These are phyloP conservation scores for Eupithecia tripunctaria DNA, from an alignment of 2,888 invertebrate genomes.

Conservation along the genomic window DNA sequence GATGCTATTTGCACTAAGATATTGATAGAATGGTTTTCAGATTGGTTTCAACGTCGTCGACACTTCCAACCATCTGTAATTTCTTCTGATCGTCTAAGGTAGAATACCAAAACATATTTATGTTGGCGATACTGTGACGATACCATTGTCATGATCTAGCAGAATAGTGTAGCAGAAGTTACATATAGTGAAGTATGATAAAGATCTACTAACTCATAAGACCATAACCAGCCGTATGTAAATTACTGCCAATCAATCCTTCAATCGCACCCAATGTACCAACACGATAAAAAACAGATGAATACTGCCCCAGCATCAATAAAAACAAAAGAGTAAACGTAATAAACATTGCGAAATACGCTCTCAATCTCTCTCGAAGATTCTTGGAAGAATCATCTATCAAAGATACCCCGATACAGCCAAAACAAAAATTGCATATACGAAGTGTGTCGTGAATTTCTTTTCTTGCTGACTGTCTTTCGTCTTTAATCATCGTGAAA, in stretches of 20 bases:
- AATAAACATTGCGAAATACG: constrained; percentile 49
- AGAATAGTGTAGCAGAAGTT: not conserved
- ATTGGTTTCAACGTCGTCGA: too few relatives aligned
- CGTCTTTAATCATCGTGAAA: constrained; percentile 30
- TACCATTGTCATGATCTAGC: not conserved
- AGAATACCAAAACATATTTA: too few relatives aligned
- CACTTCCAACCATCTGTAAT: not conserved
- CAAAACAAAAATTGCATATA: constrained; percentile 62
- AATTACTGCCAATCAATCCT: constrained; percentile 62
- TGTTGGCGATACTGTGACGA: too few relatives aligned
- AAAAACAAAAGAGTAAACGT: constrained; percentile 54
- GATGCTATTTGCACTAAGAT: too few relatives aligned
- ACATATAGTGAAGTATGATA: not conserved
- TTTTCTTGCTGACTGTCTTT: constrained; percentile 44
- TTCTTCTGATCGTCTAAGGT: not conserved
- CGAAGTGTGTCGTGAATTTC: constrained; percentile 62
- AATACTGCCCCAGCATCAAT: constrained; percentile 59
- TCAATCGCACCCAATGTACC: constrained; percentile 55
- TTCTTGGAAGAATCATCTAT: constrained; percentile 53
- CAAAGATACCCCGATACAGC: constrained; percentile 62
- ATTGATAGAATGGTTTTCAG: too few relatives aligned
- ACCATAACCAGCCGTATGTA: constrained; percentile 72
- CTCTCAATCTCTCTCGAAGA: constrained; percentile 47
- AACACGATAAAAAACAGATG: constrained; percentile 56
- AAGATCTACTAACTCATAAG: constrained; percentile 63